Evolutionary conservation across 2,113 vertebrate genomes (phyloP).

Genomic region (Hippocampus comes): DNA sequence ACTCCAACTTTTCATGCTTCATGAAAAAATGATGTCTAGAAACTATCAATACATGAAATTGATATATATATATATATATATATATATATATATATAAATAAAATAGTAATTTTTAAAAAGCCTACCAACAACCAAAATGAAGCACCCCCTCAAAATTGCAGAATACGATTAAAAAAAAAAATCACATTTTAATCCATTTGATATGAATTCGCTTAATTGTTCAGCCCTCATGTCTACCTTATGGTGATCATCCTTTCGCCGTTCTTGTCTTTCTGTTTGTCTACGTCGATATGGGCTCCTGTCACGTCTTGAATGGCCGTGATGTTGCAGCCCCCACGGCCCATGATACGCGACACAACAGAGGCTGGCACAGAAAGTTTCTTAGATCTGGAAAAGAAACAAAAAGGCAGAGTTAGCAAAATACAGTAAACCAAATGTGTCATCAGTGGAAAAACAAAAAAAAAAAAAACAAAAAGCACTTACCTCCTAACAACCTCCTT

Average conservation of each 20-base stretch:
- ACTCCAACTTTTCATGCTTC: too few species aligned
- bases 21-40: too few species aligned
- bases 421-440: not conserved
- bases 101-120: too few species aligned
- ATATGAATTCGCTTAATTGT: not conserved
- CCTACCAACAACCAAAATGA: too few species aligned
- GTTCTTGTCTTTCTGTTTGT: constrained; percentile 99
- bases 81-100: too few species aligned
- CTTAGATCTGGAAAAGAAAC: constrained; percentile 82
- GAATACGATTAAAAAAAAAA: too few species aligned
- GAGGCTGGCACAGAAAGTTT: constrained; percentile 97
- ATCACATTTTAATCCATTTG: too few species aligned
- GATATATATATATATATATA: too few species aligned
- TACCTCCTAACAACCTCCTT: constrained; percentile 97
- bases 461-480: constrained; percentile 22
- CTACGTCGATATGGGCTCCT: constrained; percentile 96
- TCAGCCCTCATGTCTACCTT: constrained; percentile 74
- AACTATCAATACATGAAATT: too few species aligned
- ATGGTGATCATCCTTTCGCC: constrained; percentile 99
- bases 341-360: constrained; percentile 98
- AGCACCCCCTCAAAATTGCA: too few species aligned
- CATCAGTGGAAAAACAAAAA: not conserved
- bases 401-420: not conserved
- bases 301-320: constrained; percentile 98
- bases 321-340: constrained; percentile 97